Evolutionary conservation across 2,797 vertebrate genomes (phyloP).

Genomic region (Tangara arthus): DNA sequence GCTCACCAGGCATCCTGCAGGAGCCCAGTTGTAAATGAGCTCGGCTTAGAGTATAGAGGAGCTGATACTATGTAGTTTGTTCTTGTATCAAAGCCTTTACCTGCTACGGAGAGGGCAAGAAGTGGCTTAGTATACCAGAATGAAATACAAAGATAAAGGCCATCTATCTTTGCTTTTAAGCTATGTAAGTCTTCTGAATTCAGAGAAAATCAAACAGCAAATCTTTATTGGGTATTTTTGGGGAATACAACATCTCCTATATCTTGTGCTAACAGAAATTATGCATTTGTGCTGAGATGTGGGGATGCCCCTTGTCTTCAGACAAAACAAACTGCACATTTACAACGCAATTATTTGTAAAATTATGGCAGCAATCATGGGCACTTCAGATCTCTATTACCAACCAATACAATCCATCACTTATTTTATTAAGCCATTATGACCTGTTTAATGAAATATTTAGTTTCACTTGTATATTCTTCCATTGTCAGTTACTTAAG

Average conservation of each 20-base stretch:
- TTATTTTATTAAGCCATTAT: neutral
- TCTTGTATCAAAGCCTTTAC: neutral
- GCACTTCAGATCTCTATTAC: neutral
- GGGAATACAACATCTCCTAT: neutral
- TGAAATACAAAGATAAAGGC: neutral
- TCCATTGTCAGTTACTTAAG: neutral
- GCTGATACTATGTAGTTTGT: neutral
- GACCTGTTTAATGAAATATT: neutral
- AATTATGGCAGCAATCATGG: neutral
- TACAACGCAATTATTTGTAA: neutral
- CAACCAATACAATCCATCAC: neutral
- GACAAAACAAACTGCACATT: neutral
- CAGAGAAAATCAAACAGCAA: neutral
- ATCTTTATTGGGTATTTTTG: neutral
- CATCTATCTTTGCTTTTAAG: neutral
- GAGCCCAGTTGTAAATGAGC: neutral
- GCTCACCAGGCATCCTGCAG: neutral
- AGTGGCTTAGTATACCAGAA: neutral
- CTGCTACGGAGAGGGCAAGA: neutral
- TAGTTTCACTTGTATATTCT: neutral
- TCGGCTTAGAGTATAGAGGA: neutral
- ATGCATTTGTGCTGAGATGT: fast-evolving
- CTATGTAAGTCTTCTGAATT: neutral
- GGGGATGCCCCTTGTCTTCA: neutral
- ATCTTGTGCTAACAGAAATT: neutral